Evolutionary conservation across 2,113 vertebrate genomes (phyloP).

Genomic region (Nanorana parkeri): DNA sequence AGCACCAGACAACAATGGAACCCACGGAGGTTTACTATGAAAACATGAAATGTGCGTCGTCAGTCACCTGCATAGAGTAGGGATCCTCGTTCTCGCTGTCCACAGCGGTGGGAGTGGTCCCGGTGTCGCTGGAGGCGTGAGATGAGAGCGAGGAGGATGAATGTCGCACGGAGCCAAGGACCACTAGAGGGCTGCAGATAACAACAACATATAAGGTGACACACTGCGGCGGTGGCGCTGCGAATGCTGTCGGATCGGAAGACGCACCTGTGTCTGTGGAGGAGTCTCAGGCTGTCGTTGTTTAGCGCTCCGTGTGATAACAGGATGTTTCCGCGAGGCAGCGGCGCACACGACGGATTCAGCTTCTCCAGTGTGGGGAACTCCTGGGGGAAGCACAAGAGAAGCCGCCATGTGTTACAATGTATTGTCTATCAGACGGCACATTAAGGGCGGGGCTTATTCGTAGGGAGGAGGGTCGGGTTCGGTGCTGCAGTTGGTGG

Average conservation of each 20-base stretch:
- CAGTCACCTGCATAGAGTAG: conserved; percentile 90
- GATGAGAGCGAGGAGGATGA: conserved; percentile 95
- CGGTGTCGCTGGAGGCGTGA: conserved; percentile 91
- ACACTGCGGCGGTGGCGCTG: not conserved
- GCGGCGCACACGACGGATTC: conserved; percentile 83
- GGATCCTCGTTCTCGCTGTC: conserved; percentile 90
- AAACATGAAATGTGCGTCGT: too few relatives aligned
- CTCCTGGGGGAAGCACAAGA: conserved; percentile 77
- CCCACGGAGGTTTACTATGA: too few relatives aligned
- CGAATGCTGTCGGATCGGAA: not conserved
- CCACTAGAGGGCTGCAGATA: conserved; percentile 85
- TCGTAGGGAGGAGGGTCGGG: not conserved
- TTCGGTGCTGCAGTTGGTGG: too few relatives aligned
- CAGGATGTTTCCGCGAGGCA: conserved; percentile 83
- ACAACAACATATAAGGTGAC: conserved; percentile 21
- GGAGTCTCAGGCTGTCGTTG: conserved; percentile 86
- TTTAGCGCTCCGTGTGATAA: conserved; percentile 85
- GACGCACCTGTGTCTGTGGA: conserved; percentile 81
- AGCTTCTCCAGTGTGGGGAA: conserved; percentile 88
- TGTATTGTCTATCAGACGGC: too few relatives aligned
- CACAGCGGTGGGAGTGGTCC: conserved; percentile 87
- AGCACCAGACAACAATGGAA: too few relatives aligned
- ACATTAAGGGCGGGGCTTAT: not conserved
- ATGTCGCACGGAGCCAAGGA: conserved; percentile 89
- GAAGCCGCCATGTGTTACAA: not conserved